Percentiles rank a stretch among this genome's conserved stretches.
phyloP scores from a whole-genome alignment of 1,140 invertebrate species.

The Cepaea nemoralis region DNA sequence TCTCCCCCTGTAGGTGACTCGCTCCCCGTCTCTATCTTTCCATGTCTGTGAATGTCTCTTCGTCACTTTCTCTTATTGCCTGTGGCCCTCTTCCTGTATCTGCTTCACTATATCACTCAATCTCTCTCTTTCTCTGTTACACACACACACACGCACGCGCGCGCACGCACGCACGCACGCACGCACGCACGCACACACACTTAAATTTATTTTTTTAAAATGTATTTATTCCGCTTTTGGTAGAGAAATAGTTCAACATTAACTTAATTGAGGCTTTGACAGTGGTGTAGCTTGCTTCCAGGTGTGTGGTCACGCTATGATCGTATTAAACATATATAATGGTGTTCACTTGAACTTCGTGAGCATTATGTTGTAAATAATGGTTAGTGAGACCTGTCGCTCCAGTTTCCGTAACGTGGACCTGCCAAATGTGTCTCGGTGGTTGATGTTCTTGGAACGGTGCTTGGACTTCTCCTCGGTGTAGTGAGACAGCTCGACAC shows the following conservation, averaged over 20 bases:
- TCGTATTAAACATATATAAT: not conserved
- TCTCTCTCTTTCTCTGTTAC: too few relatives aligned
- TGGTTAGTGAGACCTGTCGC: not conserved
- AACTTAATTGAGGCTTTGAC: not conserved
- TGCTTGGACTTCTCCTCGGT: slow-evolving; percentile 31
- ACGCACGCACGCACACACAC: too few relatives aligned
- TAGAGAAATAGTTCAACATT: not conserved
- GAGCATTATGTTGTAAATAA: not conserved
- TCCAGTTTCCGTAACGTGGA: not conserved
- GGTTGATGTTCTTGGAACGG: not conserved
- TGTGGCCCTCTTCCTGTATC: too few relatives aligned
- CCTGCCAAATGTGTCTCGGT: not conserved
- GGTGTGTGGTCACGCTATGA: not conserved
- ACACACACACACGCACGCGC: too few relatives aligned
- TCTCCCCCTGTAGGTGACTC: too few relatives aligned
- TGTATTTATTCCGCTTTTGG: too few relatives aligned
- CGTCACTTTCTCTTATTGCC: too few relatives aligned
- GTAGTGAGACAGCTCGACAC: slow-evolving; percentile 45
- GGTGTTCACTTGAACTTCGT: not conserved
- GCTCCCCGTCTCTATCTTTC: too few relatives aligned
- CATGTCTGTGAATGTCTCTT: too few relatives aligned
- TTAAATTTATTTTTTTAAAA: too few relatives aligned
- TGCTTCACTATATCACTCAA: too few relatives aligned
- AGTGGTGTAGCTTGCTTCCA: not conserved
- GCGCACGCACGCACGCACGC: too few relatives aligned